Conservation (phyloP, 2,113 vertebrate species). For the Lepisosteus oculatus region DNA sequence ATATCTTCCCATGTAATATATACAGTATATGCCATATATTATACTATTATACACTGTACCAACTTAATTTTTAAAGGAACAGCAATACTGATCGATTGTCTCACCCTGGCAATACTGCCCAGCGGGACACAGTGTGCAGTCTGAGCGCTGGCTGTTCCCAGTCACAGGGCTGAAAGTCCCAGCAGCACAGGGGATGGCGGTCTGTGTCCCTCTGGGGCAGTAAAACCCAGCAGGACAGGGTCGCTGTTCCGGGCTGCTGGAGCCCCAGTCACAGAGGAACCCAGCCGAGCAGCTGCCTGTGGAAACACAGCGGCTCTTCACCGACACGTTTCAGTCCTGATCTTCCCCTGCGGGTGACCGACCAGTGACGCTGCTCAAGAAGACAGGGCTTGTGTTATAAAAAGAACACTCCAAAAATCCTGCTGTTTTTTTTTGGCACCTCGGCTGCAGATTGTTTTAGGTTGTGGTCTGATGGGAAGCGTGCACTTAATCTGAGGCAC, state of each 20-base stretch:
- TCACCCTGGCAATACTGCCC: slow-evolving; percentile 68
- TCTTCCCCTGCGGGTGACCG: too few species aligned
- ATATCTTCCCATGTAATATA: too few species aligned
- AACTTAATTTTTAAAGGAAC: background rate
- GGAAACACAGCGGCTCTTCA: slow-evolving; percentile 1
- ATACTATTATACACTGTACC: too few species aligned
- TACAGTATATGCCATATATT: too few species aligned
- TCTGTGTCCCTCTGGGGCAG: slow-evolving; percentile 64
- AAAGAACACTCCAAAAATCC: too few species aligned
- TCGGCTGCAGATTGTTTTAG: too few species aligned
- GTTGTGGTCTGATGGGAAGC: too few species aligned
- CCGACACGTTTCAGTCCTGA: background rate
- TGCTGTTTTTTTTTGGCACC: too few species aligned
- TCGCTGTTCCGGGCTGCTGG: slow-evolving; percentile 53
- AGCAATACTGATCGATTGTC: background rate
- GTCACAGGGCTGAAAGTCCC: slow-evolving; percentile 62
- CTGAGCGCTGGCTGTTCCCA: slow-evolving; percentile 52
- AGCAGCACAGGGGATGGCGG: slow-evolving; percentile 57
- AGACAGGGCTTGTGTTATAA: too few species aligned
- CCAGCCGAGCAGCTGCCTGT: slow-evolving; percentile 66
- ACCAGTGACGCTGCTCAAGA: too few species aligned
- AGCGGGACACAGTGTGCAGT: slow-evolving; percentile 65
- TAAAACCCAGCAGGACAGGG: slow-evolving; percentile 71
- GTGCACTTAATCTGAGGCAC: too few species aligned
- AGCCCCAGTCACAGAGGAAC: slow-evolving; percentile 64